These are phyloP conservation scores for Bombus haemorrhoidalis DNA, from an alignment of 1,140 invertebrate species.

Conservation along the genomic window DNA sequence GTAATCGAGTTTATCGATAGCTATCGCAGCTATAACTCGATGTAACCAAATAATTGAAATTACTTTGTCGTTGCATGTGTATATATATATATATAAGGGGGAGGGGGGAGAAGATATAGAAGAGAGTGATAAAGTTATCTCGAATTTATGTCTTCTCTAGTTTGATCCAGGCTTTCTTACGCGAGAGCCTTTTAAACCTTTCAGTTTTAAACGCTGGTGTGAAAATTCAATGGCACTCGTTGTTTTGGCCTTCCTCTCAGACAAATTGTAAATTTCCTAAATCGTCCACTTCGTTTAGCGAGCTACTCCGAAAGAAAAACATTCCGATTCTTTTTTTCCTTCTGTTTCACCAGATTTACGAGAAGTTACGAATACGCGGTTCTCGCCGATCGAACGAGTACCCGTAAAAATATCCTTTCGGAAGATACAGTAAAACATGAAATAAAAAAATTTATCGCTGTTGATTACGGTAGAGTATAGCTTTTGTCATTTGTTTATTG, in stretches of 20 bases:
- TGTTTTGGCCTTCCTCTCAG: background rate
- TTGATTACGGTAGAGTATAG: too few relatives aligned
- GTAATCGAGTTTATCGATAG: background rate
- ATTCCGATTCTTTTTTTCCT: background rate
- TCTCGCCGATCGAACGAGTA: background rate
- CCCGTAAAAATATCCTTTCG: conserved; percentile 6
- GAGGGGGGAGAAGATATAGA: background rate
- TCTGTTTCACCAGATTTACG: background rate
- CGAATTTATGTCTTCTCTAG: background rate
- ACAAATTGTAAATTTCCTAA: conserved; percentile 35
- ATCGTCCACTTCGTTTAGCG: conserved; percentile 9
- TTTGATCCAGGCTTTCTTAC: background rate
- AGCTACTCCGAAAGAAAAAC: background rate
- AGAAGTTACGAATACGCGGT: background rate
- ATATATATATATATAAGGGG: too few relatives aligned
- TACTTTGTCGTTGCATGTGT: background rate
- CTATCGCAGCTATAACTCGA: too few relatives aligned
- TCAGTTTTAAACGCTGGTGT: conserved; percentile 36
- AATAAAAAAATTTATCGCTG: background rate
- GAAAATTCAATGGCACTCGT: conserved; percentile 39
- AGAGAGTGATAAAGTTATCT: background rate
- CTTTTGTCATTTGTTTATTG: conserved; percentile 19
- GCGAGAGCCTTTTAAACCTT: conserved; percentile 36
- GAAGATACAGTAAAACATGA: background rate
- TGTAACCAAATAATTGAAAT: too few relatives aligned